phyloP scores from a whole-genome alignment of 2,888 invertebrate species.

The Chaitophorus viminalis region DNA sequence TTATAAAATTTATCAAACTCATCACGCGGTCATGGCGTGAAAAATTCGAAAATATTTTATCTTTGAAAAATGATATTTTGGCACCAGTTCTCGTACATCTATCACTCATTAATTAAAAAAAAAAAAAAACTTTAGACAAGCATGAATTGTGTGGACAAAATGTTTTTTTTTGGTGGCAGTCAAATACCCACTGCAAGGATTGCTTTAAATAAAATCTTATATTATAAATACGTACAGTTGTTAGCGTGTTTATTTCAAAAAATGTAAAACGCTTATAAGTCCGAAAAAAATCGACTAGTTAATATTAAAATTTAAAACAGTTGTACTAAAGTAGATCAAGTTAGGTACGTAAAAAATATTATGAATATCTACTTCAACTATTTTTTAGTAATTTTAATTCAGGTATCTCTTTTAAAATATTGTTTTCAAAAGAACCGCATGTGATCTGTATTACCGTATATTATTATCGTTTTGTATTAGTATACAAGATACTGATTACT shows the following conservation, averaged over 20 bases:
- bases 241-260: not conserved
- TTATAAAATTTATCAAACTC: conserved; percentile 43
- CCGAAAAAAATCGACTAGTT: too few species aligned
- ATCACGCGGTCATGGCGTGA: conserved; percentile 6
- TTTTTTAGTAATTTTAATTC: too few species aligned
- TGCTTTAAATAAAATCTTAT: not conserved
- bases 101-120: conserved; percentile 38
- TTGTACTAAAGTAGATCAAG: too few species aligned
- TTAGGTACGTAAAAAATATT: too few species aligned
- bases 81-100: conserved; percentile 18
- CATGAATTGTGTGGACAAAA: not conserved
- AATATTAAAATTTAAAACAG: too few species aligned
- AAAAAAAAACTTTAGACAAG: not conserved
- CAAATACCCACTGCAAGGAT: not conserved
- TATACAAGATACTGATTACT: too few species aligned
- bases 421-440: too few species aligned
- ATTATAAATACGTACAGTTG: not conserved
- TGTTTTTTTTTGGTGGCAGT: not conserved
- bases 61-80: conserved; percentile 57
- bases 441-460: too few species aligned
- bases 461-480: too few species aligned
- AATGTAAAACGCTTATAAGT: too few species aligned
- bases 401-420: too few species aligned
- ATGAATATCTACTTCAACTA: too few species aligned
- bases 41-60: conserved; percentile 31